These are phyloP conservation scores for Dreissena polymorpha DNA, from an alignment of 1,140 invertebrate species.

Conservation along the genomic window DNA sequence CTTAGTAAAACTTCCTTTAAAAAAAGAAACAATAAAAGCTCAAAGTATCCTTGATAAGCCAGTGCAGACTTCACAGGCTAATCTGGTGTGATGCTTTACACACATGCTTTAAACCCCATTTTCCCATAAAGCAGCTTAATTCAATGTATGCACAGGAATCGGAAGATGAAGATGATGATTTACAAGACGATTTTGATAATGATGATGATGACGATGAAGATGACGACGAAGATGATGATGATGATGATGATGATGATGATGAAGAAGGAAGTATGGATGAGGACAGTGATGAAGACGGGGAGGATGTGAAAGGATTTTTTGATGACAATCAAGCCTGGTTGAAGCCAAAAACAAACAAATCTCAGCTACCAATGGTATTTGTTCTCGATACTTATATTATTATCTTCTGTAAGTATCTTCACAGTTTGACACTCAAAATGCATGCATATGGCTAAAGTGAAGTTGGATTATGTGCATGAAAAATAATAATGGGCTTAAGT, in stretches of 20 bases:
- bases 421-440: no score
- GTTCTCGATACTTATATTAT: background rate
- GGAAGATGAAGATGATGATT: background rate
- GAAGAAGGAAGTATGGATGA: conserved; percentile 41
- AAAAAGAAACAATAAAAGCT: no score
- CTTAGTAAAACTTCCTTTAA: no score
- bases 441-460: no score
- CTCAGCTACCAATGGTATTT: no score
- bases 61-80: no score
- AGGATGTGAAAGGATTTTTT: conserved; percentile 81
- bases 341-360: conserved; percentile 77
- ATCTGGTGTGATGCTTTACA: no score
- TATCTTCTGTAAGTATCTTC: no score
- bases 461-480: no score
- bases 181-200: conserved; percentile 47
- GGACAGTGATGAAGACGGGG: conserved; percentile 23
- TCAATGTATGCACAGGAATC: background rate
- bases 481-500: no score
- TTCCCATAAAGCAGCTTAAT: background rate
- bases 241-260: conserved; percentile 26
- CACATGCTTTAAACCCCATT: no score
- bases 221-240: background rate
- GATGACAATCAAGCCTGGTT: conserved; percentile 87
- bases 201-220: conserved; percentile 46
- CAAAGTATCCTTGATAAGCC: no score